phyloP scores from a whole-genome alignment of 2,888 invertebrate species.

The Dinocampus coccinellae region DNA sequence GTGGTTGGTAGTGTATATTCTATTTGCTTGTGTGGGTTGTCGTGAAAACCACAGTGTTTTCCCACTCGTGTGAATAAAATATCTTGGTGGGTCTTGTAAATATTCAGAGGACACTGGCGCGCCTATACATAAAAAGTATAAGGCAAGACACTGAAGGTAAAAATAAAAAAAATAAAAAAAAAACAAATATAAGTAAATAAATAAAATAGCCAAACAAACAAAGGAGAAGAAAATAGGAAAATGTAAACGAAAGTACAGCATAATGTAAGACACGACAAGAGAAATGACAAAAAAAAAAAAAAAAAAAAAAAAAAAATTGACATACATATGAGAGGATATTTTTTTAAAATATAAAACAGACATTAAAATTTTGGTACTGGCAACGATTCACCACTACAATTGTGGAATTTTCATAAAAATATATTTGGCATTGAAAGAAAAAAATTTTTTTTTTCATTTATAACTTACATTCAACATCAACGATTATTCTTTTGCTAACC shows the following conservation, averaged over 20 bases:
- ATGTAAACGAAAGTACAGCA: not conserved
- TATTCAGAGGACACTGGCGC: constrained; percentile 55
- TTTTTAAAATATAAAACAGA: no score
- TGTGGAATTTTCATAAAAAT: no score
- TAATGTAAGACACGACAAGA: not conserved
- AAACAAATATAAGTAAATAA: not conserved
- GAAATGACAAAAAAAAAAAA: not conserved
- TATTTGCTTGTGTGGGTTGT: constrained; percentile 39
- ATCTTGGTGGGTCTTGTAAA: constrained; percentile 55
- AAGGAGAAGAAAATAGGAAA: no score
- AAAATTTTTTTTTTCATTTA: not conserved
- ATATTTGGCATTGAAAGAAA: no score
- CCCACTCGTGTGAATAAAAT: constrained; percentile 56
- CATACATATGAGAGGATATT: not conserved
- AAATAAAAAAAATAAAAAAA: not conserved
- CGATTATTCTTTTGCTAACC: constrained; percentile 91
- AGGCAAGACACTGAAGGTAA: not conserved
- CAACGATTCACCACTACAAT: no score
- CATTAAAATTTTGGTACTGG: no score
- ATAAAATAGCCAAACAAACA: not conserved
- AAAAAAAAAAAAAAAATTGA: not conserved
- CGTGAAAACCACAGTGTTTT: constrained; percentile 45
- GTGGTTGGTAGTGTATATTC: not conserved
- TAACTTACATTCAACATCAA: constrained; percentile 90
- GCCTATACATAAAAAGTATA: constrained; percentile 15